A percentile compares a stretch with the other conserved stretches of the same genome.
phyloP scores from a whole-genome alignment of 2,113 vertebrate species.

The Heterotilapia buettikoferi region DNA sequence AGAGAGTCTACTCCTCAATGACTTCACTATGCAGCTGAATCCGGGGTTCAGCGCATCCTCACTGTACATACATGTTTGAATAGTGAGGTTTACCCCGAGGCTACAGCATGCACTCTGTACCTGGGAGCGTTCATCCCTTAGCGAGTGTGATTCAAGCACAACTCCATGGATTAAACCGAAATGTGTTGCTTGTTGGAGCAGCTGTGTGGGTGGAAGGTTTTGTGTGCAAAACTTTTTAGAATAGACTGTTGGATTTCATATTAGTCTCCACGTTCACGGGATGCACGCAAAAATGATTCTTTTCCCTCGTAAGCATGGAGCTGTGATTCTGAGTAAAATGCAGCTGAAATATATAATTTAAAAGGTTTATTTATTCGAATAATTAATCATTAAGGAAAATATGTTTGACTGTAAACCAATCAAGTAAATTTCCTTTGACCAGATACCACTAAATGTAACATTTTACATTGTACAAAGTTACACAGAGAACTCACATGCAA shows the following conservation, averaged over 20 bases:
- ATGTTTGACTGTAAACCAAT: background rate
- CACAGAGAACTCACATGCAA: background rate
- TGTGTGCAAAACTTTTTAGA: background rate
- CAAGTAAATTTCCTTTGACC: background rate
- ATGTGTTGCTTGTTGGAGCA: background rate
- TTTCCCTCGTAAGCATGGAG: background rate
- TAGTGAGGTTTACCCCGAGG: background rate
- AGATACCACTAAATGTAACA: background rate
- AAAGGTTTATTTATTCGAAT: background rate
- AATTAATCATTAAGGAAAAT: background rate
- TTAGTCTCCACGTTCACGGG: background rate
- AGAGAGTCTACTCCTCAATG: constrained; percentile 28
- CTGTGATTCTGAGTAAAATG: background rate
- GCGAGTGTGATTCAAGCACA: background rate
- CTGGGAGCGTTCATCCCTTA: background rate
- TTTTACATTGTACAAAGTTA: background rate
- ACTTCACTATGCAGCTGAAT: background rate
- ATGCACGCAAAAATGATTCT: background rate
- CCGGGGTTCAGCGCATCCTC: background rate
- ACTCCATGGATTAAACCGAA: background rate
- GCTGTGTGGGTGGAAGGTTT: background rate
- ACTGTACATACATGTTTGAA: constrained; percentile 4
- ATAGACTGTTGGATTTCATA: background rate
- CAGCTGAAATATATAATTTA: background rate
- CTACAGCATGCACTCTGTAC: background rate